phyloP scores from a whole-genome alignment of 2,113 vertebrate genomes.

The Microtus richardsoni region DNA sequence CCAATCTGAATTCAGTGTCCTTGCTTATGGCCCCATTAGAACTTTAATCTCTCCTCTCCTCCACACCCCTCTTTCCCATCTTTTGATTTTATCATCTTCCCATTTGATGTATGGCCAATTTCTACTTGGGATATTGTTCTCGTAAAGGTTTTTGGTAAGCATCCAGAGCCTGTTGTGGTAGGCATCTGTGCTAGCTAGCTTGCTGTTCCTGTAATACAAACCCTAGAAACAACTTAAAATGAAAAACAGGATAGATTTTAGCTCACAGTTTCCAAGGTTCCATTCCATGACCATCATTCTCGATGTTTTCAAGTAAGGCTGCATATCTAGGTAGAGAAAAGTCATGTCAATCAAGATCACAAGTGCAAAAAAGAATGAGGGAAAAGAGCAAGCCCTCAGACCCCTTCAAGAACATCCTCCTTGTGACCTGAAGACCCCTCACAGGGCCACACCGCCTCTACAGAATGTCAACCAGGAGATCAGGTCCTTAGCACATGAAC shows the following conservation, averaged over 20 bases:
- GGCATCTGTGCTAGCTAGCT: neutral
- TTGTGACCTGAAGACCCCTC: neutral
- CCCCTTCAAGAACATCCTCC: neutral
- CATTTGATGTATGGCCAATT: neutral
- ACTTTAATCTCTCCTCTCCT: neutral
- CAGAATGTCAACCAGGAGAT: neutral
- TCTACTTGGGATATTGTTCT: neutral
- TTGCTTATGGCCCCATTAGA: neutral
- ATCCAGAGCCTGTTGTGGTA: neutral
- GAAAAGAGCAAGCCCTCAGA: accelerated
- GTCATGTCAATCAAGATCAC: neutral
- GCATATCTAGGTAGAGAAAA: neutral
- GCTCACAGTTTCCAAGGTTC: neutral
- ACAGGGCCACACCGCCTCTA: too few relatives aligned
- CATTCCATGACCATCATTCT: neutral
- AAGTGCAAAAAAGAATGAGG: neutral
- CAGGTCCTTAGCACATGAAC: neutral
- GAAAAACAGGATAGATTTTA: neutral
- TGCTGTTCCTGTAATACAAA: neutral
- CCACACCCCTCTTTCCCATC: neutral
- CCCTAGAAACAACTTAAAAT: neutral
- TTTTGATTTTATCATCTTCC: neutral
- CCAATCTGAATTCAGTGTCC: neutral
- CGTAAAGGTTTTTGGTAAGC: neutral
- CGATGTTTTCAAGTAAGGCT: neutral